Base-by-base conservation (phyloP, 2,888 invertebrate genomes). In the Lydus trimaculatus region DNA sequence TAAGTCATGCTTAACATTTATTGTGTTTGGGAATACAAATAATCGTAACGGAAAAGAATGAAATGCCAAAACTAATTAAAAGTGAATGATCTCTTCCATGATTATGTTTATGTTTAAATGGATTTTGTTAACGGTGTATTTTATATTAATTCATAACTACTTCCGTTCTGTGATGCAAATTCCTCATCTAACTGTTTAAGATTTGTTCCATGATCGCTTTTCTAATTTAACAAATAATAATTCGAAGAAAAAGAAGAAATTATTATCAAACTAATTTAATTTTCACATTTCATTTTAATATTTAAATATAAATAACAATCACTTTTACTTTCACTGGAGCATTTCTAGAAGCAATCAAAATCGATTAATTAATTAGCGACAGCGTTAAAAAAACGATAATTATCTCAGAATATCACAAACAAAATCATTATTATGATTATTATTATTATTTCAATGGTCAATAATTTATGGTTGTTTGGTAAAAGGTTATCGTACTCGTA, bases 401-500 rank as follows among this genome's bases (percentile, higher is more conserved):
- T 2, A n/a, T 15, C 15, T 13, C n/a, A 23, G 17, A 56, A 25
- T 48, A 20, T 23, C 56, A 28, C 56, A n/a, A n/a, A n/a, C n/a
- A n/a, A n/a, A n/a, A n/a, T n/a, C 28, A 52, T 25, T 4, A 52
- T 52, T n/a, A 28, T 39, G 2, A 39, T 11, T n/a, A 28, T 7
- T 8, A 28, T 28, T 13, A 56, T 28, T 56, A 56, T 56, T 56
- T 28, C 13, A 56, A 56, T 20, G 25, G 20, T 25, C 15, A 56
- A 56, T 25, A 25, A 7, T 0, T 13, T 23, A 23, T 43, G 8
- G 11, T n/a, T 28, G 25, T 56, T n/a, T 56, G 11, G 11, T 56
- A 56, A n/a, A 56, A 56, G 56, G 56, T 56, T 56, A 56, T 56
- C 56, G 56, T 56, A 28, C 56, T 28, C 56, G 56, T 23, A 15